Evolutionary conservation across 2,888 invertebrate species (phyloP).

Genomic region (Mactromeris polynyma): DNA sequence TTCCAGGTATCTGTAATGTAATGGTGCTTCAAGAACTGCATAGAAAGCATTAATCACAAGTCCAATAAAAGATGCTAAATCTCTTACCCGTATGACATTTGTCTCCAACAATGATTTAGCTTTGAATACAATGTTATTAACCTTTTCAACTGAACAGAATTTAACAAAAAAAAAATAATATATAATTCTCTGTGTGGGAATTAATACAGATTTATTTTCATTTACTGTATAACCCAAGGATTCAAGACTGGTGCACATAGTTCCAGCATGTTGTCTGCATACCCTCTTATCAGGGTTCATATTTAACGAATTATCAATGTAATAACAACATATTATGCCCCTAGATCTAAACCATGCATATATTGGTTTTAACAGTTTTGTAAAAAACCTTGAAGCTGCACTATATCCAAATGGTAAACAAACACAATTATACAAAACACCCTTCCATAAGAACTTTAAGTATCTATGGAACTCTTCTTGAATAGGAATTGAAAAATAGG

Average conservation of each 20-base stretch:
- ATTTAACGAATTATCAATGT: slow-evolving; percentile 44
- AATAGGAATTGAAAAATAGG: slow-evolving; percentile 35
- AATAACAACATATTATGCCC: slow-evolving; percentile 32
- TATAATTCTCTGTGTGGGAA: slow-evolving; percentile 24
- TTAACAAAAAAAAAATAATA: slow-evolving; percentile 41
- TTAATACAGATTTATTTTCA: slow-evolving; percentile 19
- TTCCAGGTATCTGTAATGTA: no score
- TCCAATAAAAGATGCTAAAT: no score
- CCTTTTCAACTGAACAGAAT: slow-evolving; percentile 28
- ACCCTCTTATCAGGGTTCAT: neutral
- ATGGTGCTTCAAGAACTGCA: no score
- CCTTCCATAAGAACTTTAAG: slow-evolving; percentile 42
- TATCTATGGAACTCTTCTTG: slow-evolving; percentile 34
- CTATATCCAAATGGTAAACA: slow-evolving; percentile 26
- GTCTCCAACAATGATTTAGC: no score
- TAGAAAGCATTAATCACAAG: no score
- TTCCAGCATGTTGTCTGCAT: neutral
- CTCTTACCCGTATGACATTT: no score
- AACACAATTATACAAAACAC: slow-evolving; percentile 28
- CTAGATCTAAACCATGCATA: slow-evolving; percentile 35
- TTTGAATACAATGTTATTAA: no score
- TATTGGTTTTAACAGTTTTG: slow-evolving; percentile 23
- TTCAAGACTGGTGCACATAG: slow-evolving; percentile 3
- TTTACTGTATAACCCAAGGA: slow-evolving; percentile 32
- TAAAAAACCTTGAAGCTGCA: slow-evolving; percentile 28